Evolutionary conservation across 30 jellyfish, hydroid and myxozoan species (phyloP).

Genomic region (Sanderia malayensis): DNA sequence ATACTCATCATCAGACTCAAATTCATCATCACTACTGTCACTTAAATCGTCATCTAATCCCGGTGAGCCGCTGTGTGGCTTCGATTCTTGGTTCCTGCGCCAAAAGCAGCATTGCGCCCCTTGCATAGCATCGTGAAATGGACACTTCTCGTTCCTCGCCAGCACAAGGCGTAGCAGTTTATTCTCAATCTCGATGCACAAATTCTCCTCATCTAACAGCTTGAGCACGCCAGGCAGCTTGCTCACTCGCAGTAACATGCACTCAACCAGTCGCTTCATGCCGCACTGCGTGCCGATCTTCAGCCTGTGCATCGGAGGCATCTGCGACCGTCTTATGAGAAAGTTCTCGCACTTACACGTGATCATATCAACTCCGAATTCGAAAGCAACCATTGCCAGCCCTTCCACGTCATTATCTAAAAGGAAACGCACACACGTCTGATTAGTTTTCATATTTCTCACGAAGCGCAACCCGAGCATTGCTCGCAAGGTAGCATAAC

Average conservation of each 20-base stretch:
- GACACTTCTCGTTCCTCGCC: slow-evolving; percentile 23
- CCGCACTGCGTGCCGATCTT: slow-evolving; percentile 28
- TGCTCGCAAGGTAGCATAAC: too few species aligned
- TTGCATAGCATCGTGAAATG: background rate
- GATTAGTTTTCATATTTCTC: too few species aligned
- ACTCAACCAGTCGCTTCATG: slow-evolving; percentile 21
- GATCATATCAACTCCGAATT: slow-evolving; percentile 25
- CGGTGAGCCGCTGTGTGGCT: background rate
- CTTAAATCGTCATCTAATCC: background rate
- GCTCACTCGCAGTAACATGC: slow-evolving; percentile 30
- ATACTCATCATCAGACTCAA: slow-evolving; percentile 32
- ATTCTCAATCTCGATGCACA: slow-evolving; percentile 44
- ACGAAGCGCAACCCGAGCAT: too few species aligned
- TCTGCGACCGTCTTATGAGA: slow-evolving; percentile 18
- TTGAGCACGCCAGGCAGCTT: slow-evolving; percentile 37
- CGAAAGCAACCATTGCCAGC: slow-evolving; percentile 26
- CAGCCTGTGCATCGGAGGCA: slow-evolving; percentile 30
- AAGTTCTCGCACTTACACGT: slow-evolving; percentile 33
- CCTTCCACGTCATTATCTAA: slow-evolving; percentile 28
- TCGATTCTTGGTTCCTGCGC: background rate
- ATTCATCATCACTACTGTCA: slow-evolving; percentile 48
- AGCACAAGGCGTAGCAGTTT: slow-evolving; percentile 38
- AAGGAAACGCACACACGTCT: background rate
- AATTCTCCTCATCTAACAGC: slow-evolving; percentile 35
- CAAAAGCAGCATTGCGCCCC: slow-evolving; percentile 25